Evolutionary conservation across 1,140 invertebrate species (phyloP).

Genomic region (Microplitis demolitor): DNA sequence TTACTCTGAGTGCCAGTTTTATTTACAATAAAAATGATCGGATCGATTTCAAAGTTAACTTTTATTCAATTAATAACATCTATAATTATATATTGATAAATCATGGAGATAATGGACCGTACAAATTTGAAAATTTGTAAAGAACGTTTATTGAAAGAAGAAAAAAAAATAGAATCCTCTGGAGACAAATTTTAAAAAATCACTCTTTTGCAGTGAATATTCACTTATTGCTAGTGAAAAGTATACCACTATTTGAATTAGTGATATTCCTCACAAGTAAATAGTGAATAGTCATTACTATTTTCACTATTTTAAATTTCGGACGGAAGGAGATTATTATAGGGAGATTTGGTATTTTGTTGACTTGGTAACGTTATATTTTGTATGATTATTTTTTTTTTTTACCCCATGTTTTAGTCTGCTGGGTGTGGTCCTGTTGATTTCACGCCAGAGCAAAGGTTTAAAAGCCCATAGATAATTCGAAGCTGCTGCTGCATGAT

Average conservation of each 20-base stretch:
- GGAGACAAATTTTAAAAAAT: too few species aligned
- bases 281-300: not conserved
- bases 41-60: not conserved
- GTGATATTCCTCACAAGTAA: too few species aligned
- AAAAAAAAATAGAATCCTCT: too few species aligned
- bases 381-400: constrained; percentile 10
- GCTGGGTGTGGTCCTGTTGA: constrained; percentile 48
- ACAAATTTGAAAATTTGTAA: too few species aligned
- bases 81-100: too few species aligned
- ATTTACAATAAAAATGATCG: not conserved
- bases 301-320: not conserved
- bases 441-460: constrained; percentile 49
- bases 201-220: too few species aligned
- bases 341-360: not conserved
- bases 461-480: constrained; percentile 57
- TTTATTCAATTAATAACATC: not conserved
- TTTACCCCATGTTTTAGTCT: constrained; percentile 19
- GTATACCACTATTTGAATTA: too few species aligned
- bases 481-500: constrained; percentile 16
- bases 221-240: too few species aligned
- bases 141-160: too few species aligned
- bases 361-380: not conserved
- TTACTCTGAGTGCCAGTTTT: not conserved
- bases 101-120: too few species aligned
- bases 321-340: too few species aligned